Base-by-base conservation (phyloP, 2,113 vertebrate species). In the Actenoides lindsayi region DNA sequence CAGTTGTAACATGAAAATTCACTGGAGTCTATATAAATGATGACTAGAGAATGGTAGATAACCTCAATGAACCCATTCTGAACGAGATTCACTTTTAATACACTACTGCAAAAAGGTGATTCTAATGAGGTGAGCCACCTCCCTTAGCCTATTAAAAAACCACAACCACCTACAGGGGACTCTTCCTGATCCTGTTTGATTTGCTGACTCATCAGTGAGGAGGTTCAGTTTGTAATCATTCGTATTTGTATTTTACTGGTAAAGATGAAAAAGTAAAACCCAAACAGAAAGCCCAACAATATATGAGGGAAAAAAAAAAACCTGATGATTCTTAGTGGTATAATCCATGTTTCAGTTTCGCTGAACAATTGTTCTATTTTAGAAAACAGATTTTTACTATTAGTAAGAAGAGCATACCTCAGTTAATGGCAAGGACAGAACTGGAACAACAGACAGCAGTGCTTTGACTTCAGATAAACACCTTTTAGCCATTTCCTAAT, bases 401-500 rank as follows among this genome's bases (percentile, higher is more conserved):
- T 67, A 94, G 77, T 78, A 30, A 81, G 46, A 95, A 48, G 11
- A 93, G 57, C 97, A 25, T 97, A 99, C 99, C 98, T 98, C 96
- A 65, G 90, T 90, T 30, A 98, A 70, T 63, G 93, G 89, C 8
- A 75, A 25, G 12, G 74, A 46, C 6, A 10, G 15, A 25, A 90
- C 96, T 90, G 88, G 76, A 79, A 89, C 95, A 82, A 21, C 57
- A 73, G 95, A 88, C 70, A 99, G 92, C 77, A 99, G 91, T 51
- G 64, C 70, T 93, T 60, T 93, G 89, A 99, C 97, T 98, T 99
- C 98, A 91, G 90, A 98, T 96, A 98, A 99, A 83, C 98, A 98
- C 35, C 79, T 69, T 88, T 91, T 98, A 85, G 96, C 95, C 94
- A 98, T 97, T 96, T 97, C 88, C 98, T 98, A 89, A 83, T 96